Percentiles rank a stretch among this genome's conserved stretches.
These are phyloP conservation scores for Cossypha heuglini DNA, from an alignment of 2,797 vertebrate species.

Conservation along the genomic window DNA sequence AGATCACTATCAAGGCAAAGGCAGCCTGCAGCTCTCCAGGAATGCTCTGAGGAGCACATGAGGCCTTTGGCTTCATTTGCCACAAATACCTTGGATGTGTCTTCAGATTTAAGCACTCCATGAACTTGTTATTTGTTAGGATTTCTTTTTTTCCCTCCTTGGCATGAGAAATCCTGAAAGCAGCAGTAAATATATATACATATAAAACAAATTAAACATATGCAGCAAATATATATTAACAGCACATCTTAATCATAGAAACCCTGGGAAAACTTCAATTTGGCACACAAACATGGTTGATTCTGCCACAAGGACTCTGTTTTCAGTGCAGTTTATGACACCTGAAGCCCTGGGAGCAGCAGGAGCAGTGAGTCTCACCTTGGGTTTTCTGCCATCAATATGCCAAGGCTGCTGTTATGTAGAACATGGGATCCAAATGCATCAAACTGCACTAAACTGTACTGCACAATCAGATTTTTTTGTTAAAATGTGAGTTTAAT, in stretches of 20 bases:
- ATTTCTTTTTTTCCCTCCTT: not conserved
- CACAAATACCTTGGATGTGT: not conserved
- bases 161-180: not conserved
- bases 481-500: rapidly evolving
- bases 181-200: not conserved
- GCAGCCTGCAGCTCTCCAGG: not conserved
- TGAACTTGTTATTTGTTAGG: not conserved
- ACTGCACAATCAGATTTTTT: not conserved
- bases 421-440: rapidly evolving
- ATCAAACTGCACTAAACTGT: not conserved
- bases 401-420: rapidly evolving
- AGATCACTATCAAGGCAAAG: not conserved
- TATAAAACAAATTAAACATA: not conserved
- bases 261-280: rapidly evolving
- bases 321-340: not conserved
- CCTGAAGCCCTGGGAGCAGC: not conserved
- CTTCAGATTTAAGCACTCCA: not conserved
- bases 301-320: not conserved
- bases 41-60: not conserved
- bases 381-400: not conserved
- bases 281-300: rapidly evolving
- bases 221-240: not conserved
- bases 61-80: not conserved
- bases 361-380: not conserved
- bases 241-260: not conserved